Conservation (phyloP, 2,888 invertebrate species). For the Drosophila prolongata region DNA sequence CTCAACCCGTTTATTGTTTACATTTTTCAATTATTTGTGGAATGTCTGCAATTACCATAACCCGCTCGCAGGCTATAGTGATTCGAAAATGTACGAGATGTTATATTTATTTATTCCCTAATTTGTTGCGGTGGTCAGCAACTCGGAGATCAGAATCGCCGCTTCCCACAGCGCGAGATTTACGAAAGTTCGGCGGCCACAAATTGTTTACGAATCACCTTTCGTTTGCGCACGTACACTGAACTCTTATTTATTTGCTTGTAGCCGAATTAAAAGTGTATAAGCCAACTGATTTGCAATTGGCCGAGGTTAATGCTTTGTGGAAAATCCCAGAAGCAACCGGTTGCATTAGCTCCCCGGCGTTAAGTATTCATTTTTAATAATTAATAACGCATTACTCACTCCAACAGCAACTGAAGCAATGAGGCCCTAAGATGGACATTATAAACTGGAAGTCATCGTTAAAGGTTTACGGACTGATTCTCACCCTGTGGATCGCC, state of each 20-base stretch:
- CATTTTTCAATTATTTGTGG: conserved; percentile 19
- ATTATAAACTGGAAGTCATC: conserved; percentile 54
- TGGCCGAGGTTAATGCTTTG: conserved; percentile 31
- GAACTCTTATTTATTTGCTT: conserved; percentile 24
- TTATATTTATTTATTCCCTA: neutral
- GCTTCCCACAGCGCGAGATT: neutral
- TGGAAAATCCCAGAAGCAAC: conserved; percentile 17
- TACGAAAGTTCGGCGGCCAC: conserved; percentile 7
- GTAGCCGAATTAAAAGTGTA: conserved; percentile 9
- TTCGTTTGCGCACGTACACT: conserved; percentile 20
- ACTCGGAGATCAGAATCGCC: conserved; percentile 10
- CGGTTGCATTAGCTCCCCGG: conserved; percentile 45
- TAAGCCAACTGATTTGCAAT: conserved; percentile 11
- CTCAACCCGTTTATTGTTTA: conserved; percentile 9
- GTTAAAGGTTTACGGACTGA: conserved; percentile 42
- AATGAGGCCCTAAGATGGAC: conserved; percentile 66
- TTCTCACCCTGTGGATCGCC: conserved; percentile 37
- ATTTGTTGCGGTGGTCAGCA: conserved; percentile 41
- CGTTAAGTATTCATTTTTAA: conserved; percentile 17
- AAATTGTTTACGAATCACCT: conserved; percentile 23
- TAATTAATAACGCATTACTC: conserved; percentile 6
- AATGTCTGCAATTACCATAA: conserved; percentile 12
- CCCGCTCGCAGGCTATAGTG: neutral
- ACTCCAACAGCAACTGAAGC: conserved; percentile 44
- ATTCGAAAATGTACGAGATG: neutral